These are phyloP conservation scores for Planococcus citri DNA, from an alignment of 1,140 invertebrate species.

Conservation along the genomic window DNA sequence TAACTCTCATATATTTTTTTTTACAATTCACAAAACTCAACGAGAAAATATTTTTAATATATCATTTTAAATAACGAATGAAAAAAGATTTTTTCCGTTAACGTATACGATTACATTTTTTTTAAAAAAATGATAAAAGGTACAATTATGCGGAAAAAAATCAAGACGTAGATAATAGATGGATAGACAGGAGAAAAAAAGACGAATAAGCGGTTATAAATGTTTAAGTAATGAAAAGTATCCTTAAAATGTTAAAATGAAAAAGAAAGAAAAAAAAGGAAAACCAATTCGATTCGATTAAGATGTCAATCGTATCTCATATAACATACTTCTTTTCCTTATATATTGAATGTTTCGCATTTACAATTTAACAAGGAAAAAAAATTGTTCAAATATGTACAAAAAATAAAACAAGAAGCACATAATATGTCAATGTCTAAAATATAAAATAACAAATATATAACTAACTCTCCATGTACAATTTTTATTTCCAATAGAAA, in stretches of 20 bases:
- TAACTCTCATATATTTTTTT: neutral
- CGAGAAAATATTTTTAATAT: neutral
- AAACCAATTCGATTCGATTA: neutral
- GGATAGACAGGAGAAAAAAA: neutral
- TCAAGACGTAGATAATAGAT: no score
- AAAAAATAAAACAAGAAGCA: neutral
- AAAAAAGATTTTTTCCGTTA: neutral
- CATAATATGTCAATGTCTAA: neutral
- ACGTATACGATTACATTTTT: neutral
- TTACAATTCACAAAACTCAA: no score
- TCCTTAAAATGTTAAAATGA: neutral
- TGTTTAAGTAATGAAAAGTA: neutral
- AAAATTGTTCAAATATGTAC: neutral
- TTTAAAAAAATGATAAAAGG: neutral
- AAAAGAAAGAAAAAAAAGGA: neutral
- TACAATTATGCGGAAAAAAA: no score
- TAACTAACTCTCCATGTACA: neutral
- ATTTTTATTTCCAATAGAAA: neutral
- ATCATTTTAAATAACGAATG: no score
- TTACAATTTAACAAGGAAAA: neutral
- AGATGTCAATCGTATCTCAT: no score
- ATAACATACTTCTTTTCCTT: neutral
- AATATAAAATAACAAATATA: neutral
- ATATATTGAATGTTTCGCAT: neutral
- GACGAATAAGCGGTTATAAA: neutral